These are phyloP conservation scores for Poliocrania exsul DNA, from an alignment of 2,797 vertebrate genomes.

Conservation along the genomic window DNA sequence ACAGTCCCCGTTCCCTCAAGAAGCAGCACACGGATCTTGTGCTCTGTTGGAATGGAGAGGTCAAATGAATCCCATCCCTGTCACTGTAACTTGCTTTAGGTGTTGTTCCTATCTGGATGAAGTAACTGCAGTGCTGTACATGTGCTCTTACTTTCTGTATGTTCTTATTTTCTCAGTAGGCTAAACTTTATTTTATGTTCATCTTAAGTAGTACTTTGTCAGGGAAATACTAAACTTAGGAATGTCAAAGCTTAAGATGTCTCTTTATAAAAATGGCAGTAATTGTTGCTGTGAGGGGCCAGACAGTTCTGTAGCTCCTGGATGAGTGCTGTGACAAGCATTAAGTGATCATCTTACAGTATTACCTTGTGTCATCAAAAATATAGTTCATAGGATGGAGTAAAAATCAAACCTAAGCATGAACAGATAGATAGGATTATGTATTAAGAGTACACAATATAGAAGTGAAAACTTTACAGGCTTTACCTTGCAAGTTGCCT, in stretches of 20 bases:
- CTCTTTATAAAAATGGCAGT: slow-evolving; percentile 7
- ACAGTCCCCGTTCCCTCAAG: neutral
- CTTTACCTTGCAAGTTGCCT: slow-evolving; percentile 13
- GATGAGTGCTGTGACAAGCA: neutral
- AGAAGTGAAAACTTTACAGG: neutral
- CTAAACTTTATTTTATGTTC: neutral
- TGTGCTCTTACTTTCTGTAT: neutral
- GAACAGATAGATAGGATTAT: slow-evolving; percentile 2
- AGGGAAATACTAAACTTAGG: slow-evolving; percentile 5
- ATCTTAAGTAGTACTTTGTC: slow-evolving; percentile 13
- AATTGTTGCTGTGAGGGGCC: slow-evolving; percentile 10
- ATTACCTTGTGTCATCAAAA: slow-evolving; percentile 6
- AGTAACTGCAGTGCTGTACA: neutral
- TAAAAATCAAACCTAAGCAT: slow-evolving; percentile 7
- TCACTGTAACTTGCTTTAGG: neutral
- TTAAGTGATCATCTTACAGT: slow-evolving; percentile 4
- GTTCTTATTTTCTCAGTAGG: neutral
- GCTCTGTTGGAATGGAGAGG: neutral
- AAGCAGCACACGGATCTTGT: neutral
- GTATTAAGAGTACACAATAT: neutral
- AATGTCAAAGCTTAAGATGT: neutral
- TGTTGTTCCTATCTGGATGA: neutral
- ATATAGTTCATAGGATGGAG: neutral
- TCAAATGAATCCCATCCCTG: neutral
- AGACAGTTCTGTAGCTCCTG: slow-evolving; percentile 3